phyloP scores from a whole-genome alignment of 92 coral and sea anemone genomes.

The Phenganax subtilis region DNA sequence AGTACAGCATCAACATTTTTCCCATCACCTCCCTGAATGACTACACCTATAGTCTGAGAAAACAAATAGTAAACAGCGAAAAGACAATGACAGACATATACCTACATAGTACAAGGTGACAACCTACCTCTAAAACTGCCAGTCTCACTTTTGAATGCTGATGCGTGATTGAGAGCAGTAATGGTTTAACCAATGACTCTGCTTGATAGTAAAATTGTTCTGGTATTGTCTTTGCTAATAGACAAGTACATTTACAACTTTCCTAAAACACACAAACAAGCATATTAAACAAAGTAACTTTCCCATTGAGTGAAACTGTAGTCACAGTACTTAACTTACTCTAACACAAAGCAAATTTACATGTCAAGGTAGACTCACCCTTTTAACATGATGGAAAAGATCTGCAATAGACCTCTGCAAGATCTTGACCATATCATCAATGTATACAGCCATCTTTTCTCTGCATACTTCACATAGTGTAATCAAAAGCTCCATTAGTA shows the following conservation, averaged over 20 bases:
- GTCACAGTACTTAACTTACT: too few species aligned
- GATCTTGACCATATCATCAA: conserved; percentile 84
- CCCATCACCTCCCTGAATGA: conserved; percentile 86
- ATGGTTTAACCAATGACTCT: conserved; percentile 81
- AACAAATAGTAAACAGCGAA: not conserved
- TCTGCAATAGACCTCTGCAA: conserved; percentile 81
- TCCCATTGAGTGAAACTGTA: not conserved
- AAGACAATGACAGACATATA: not conserved
- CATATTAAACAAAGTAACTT: not conserved
- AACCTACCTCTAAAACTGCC: conserved; percentile 75
- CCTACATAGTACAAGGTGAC: too few species aligned
- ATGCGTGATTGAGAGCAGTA: conserved; percentile 73
- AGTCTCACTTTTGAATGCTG: conserved; percentile 96
- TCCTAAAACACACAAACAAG: conserved; percentile 45
- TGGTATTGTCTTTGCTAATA: conserved; percentile 75
- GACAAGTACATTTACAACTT: conserved; percentile 78
- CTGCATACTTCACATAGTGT: conserved; percentile 58
- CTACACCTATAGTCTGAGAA: conserved; percentile 77
- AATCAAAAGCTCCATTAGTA: conserved; percentile 58
- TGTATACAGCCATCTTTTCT: conserved; percentile 66
- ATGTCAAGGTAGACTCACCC: conserved; percentile 45
- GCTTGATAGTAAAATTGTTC: conserved; percentile 95
- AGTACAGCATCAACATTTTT: conserved; percentile 93
- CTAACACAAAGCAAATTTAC: not conserved
- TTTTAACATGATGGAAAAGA: conserved; percentile 95